Evolutionary conservation across 2,113 vertebrate genomes (phyloP).

Genomic region (Nicator chloris): DNA sequence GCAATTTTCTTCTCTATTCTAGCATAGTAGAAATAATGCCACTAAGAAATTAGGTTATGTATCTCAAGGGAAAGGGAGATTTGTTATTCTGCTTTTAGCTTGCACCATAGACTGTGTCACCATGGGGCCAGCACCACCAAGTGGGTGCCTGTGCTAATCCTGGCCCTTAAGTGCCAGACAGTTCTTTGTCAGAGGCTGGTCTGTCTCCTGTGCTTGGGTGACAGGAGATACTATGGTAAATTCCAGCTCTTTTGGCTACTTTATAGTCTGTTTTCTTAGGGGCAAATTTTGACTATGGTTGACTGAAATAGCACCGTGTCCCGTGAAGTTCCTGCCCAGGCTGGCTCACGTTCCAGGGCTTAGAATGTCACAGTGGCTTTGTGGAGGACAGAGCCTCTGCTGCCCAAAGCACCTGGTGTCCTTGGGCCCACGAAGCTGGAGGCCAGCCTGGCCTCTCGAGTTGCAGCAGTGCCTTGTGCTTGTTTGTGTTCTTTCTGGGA

Average conservation of each 20-base stretch:
- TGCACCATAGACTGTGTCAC: neutral
- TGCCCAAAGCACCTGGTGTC: neutral
- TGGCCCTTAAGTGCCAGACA: neutral
- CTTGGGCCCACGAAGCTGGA: neutral
- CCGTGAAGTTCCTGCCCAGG: accelerated
- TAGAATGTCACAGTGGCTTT: neutral
- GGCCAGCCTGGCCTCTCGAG: neutral
- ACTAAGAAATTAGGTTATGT: neutral
- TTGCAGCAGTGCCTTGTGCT: neutral
- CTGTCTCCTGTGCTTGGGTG: neutral
- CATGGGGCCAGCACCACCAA: neutral
- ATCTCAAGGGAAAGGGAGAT: neutral
- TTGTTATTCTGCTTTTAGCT: neutral
- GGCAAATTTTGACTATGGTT: neutral
- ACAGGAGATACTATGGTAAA: neutral
- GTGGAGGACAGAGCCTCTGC: neutral
- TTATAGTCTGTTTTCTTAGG: neutral
- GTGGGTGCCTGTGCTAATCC: neutral
- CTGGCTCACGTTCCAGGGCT: accelerated
- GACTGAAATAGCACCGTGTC: neutral
- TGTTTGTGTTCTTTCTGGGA: neutral
- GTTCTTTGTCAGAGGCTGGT: neutral
- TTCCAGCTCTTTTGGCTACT: neutral
- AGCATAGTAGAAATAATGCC: neutral
- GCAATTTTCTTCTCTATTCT: neutral